These are phyloP conservation scores for Solenodon paradoxus DNA, from an alignment of 2,113 vertebrate species.

Conservation along the genomic window DNA sequence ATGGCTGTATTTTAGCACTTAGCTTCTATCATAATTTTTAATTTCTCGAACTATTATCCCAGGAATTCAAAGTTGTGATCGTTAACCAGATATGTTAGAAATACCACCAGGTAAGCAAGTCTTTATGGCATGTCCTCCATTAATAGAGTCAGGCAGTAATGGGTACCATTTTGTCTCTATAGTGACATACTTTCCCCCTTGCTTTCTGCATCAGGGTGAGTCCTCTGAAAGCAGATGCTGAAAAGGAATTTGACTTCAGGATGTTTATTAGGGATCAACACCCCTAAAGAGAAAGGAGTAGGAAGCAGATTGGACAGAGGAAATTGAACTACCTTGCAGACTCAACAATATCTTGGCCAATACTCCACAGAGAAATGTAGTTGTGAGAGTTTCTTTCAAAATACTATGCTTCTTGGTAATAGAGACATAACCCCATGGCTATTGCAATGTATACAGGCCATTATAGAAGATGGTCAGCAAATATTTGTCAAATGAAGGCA, in stretches of 20 bases:
- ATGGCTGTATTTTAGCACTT: not conserved
- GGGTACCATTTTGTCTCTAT: not conserved
- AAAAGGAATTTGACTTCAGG: not conserved
- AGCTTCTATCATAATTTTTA: not conserved
- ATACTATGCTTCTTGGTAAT: not conserved
- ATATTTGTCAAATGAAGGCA: not conserved
- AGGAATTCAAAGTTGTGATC: not conserved
- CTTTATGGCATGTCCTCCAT: not conserved
- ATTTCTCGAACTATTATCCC: not conserved
- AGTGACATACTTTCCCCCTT: not conserved
- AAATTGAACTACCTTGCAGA: not conserved
- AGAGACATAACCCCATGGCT: not conserved
- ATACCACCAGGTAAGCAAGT: not conserved
- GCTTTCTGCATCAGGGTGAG: not conserved
- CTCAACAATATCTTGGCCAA: not conserved
- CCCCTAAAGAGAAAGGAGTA: not conserved
- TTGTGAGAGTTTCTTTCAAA: not conserved
- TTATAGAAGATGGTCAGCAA: not conserved
- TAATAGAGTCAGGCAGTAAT: not conserved
- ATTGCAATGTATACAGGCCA: not conserved
- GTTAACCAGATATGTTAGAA: not conserved
- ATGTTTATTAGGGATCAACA: not conserved
- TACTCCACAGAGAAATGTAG: no score
- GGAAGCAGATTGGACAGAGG: not conserved
- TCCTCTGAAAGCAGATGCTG: not conserved